These are phyloP conservation scores for Diarsia mendica DNA, from an alignment of 2,888 invertebrate genomes.

Conservation along the genomic window DNA sequence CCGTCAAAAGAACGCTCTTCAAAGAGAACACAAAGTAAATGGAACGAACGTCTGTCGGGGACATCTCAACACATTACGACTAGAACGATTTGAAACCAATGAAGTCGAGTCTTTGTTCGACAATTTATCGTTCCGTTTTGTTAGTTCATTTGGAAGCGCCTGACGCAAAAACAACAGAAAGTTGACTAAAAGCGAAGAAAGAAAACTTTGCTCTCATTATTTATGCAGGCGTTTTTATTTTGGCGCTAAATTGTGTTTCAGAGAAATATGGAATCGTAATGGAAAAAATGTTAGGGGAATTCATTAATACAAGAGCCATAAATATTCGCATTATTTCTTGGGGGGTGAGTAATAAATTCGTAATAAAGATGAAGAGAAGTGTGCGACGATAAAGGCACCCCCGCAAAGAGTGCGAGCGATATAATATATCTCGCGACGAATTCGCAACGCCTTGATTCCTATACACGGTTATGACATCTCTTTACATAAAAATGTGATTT, in stretches of 20 bases:
- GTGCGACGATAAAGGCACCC: slow-evolving; percentile 76
- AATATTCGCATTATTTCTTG: slow-evolving; percentile 79
- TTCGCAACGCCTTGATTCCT: slow-evolving; percentile 74
- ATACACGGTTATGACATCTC: slow-evolving; percentile 64
- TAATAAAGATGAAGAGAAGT: slow-evolving; percentile 79
- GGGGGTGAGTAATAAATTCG: slow-evolving; percentile 81
- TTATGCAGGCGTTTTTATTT: slow-evolving; percentile 72
- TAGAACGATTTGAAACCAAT: slow-evolving; percentile 65
- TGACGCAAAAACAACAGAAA: slow-evolving; percentile 74
- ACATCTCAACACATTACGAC: slow-evolving; percentile 71
- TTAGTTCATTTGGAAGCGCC: slow-evolving; percentile 71
- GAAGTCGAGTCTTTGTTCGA: slow-evolving; percentile 68
- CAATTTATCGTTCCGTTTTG: slow-evolving; percentile 68
- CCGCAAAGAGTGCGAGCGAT: slow-evolving; percentile 61
- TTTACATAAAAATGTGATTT: slow-evolving; percentile 67
- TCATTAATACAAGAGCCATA: slow-evolving; percentile 83
- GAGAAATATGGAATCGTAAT: slow-evolving; percentile 55
- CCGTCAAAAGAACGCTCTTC: slow-evolving; percentile 60
- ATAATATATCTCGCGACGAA: slow-evolving; percentile 72
- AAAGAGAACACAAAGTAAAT: slow-evolving; percentile 72
- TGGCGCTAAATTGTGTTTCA: slow-evolving; percentile 58
- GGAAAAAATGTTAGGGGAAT: slow-evolving; percentile 68
- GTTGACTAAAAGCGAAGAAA: slow-evolving; percentile 28
- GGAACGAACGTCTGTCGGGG: slow-evolving; percentile 67
- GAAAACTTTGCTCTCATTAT: slow-evolving; percentile 69